These are phyloP conservation scores for Callionymus lyra DNA, from an alignment of 2,113 vertebrate genomes.

Conservation along the genomic window DNA sequence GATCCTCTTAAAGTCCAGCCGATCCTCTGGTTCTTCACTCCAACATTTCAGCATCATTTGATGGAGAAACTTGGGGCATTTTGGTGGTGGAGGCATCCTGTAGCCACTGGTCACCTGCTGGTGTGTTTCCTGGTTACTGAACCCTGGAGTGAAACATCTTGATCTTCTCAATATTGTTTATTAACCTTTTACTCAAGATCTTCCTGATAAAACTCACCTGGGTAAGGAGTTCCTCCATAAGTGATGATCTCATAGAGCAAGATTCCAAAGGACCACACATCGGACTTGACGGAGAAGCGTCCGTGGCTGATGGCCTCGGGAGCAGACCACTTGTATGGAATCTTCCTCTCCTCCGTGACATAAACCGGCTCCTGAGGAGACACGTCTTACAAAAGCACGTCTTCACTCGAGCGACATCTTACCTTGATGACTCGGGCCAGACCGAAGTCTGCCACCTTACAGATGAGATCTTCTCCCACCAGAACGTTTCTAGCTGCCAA, in stretches of 20 bases:
- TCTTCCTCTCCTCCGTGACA: slow-evolving; percentile 55
- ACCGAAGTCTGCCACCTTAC: slow-evolving; percentile 83
- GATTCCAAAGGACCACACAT: slow-evolving; percentile 75
- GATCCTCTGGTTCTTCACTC: slow-evolving; percentile 29
- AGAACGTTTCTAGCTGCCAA: slow-evolving; percentile 79
- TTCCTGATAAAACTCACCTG: slow-evolving; percentile 51
- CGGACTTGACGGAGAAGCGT: slow-evolving; percentile 70
- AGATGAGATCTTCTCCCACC: slow-evolving; percentile 70
- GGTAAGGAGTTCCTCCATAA: slow-evolving; percentile 65
- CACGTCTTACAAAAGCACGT: no score
- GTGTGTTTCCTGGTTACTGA: slow-evolving; percentile 53
- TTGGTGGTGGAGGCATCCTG: slow-evolving; percentile 54
- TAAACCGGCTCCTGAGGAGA: slow-evolving; percentile 69
- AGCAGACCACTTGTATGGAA: slow-evolving; percentile 77
- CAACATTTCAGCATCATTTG: slow-evolving; percentile 68
- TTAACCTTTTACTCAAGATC: not conserved
- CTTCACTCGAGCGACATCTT: not conserved
- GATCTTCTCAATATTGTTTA: not conserved
- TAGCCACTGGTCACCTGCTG: slow-evolving; percentile 50
- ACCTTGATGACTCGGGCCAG: slow-evolving; percentile 77
- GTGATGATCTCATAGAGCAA: slow-evolving; percentile 75
- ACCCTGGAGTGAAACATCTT: slow-evolving; percentile 39
- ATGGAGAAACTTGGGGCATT: slow-evolving; percentile 53
- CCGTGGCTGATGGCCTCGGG: slow-evolving; percentile 70
- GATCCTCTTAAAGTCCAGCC: slow-evolving; percentile 59